A percentile compares a stretch with the other conserved stretches of the same genome.
Evolutionary conservation across 2,888 invertebrate genomes (phyloP).

Genomic region (Protodeltote pygarga): DNA sequence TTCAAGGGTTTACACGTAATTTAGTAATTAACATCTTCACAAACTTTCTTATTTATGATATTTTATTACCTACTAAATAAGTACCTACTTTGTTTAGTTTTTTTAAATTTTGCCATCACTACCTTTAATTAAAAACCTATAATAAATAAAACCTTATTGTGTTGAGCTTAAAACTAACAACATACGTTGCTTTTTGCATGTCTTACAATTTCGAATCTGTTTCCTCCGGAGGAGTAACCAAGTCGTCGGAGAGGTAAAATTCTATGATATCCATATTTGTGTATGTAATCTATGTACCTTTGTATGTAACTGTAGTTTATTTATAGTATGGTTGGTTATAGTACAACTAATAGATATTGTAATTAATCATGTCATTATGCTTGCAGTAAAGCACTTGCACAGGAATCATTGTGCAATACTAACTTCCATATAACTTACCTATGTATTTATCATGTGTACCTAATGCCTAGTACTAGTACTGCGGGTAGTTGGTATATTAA

Average conservation of each 20-base stretch:
- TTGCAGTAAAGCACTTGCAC: conserved; percentile 25
- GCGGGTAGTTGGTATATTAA: conserved; percentile 8
- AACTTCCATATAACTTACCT: conserved; percentile 1
- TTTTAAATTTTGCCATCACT: conserved; percentile 5
- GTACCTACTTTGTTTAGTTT: no score
- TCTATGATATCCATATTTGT: conserved; percentile 26
- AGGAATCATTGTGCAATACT: conserved; percentile 13
- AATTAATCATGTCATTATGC: conserved; percentile 23
- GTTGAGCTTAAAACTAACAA: conserved; percentile 73
- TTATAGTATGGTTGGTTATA: conserved; percentile 1
- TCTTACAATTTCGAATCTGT: conserved; percentile 90
- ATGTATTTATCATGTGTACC: conserved; percentile 14
- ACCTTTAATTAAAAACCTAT: not conserved
- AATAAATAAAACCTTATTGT: not conserved
- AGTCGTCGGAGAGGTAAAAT: conserved; percentile 87
- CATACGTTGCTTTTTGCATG: conserved; percentile 88
- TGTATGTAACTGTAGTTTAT: conserved; percentile 22
- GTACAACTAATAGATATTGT: conserved; percentile 17
- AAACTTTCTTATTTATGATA: no score
- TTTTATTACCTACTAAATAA: no score
- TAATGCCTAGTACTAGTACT: no score
- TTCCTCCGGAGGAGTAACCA: conserved; percentile 89
- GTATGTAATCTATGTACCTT: conserved; percentile 29
- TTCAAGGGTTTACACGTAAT: no score
- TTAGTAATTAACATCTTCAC: no score